Evolutionary conservation across 2,888 invertebrate species (phyloP), one percentile per base, ranked within the genome.

Genomic region (Sialis lutaria): DNA sequence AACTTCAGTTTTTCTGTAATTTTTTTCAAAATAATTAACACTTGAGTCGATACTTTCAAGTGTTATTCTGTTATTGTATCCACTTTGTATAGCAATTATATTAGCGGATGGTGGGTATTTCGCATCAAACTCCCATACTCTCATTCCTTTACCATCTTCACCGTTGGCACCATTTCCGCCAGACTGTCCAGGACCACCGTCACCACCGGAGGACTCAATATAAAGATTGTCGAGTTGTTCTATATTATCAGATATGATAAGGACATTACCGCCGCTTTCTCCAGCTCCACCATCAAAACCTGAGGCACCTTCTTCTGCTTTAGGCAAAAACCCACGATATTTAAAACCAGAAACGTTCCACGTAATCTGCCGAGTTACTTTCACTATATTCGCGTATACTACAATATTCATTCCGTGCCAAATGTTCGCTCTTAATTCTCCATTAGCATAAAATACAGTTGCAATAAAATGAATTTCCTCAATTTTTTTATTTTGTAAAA

Each of bases 191-290:
- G 48, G 45, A 39, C 56, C 51, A 31, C 58, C 58, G 7, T 49
- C 47, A 2, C 58, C 58, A n/a, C 58, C 58, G 42, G 53, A 51
- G n/a, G 56, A 53, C 42, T 49, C 52, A 48, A 58, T 52, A 13
- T 50, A 53, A 9, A 56, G 51, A 31, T 52, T 50, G 35, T 53
- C 45, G 3, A 52, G 47, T 49, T 55, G 51, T 40, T 51, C 49
- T 40, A 56, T 52, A 4, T 49, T 44, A 7, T 53, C 49, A 5
- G 51, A 47, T 31, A 54, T 13, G 43, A 58, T 48, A 6, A 49
- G 44, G 12, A 57, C 51, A 48, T 58, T 56, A 3, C 59, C 58
- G 12, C 58, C 59, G 50, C 57, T 58, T 50, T 56, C 54, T n/a
- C 58, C 58, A 40, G 55, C 49, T 40, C 45, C 44, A 12, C 57